Evolutionary conservation across 2,113 vertebrate species (phyloP).

Genomic region (Dromas ardeola): DNA sequence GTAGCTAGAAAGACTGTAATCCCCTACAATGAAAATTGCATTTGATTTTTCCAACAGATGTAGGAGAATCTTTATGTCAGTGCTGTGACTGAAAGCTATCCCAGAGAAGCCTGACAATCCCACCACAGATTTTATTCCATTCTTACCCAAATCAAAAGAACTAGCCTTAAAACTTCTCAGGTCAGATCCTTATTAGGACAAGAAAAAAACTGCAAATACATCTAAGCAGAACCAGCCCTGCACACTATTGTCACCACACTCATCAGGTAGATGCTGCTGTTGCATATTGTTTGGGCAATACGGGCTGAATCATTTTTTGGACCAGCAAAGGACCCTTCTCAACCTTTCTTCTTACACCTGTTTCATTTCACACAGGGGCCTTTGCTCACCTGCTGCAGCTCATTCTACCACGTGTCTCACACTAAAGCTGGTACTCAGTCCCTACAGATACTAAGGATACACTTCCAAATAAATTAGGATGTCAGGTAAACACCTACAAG

Average conservation of each 20-base stretch:
- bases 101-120: not conserved
- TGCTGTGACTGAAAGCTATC: not conserved
- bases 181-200: not conserved
- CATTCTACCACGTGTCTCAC: fast-evolving
- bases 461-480: not conserved
- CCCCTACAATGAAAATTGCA: not conserved
- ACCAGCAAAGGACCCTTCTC: not conserved
- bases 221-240: not conserved
- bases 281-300: not conserved
- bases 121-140: not conserved
- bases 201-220: not conserved
- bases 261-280: not conserved
- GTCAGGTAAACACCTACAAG: not conserved
- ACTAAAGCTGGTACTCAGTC: not conserved
- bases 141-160: not conserved
- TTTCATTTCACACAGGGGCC: not conserved
- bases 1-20: not conserved
- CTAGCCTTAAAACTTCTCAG: not conserved
- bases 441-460: not conserved
- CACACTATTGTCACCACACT: not conserved
- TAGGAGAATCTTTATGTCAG: not conserved
- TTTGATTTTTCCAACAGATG: not conserved
- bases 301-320: not conserved
- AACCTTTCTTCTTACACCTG: not conserved
- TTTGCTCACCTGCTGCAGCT: not conserved